Base-by-base conservation (phyloP, 2,888 invertebrate genomes). In the Napeogenes sylphis region DNA sequence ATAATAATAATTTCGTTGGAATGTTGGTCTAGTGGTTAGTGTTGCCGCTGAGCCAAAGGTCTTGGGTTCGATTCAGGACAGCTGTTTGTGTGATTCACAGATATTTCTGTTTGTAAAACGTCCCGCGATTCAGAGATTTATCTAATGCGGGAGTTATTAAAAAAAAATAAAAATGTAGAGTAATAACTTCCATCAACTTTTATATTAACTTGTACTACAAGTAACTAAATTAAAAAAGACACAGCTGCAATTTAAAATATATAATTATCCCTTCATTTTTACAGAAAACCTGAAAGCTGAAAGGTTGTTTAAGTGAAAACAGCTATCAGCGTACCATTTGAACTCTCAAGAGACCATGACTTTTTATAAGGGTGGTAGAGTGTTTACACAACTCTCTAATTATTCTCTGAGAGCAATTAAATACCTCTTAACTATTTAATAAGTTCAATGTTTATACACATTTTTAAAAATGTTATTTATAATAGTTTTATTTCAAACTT, bases 301-400 rank as follows among this genome's bases (percentile, higher is more conserved):
- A 30, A 51, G 51, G 47, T 58, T 66, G 33, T 55, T 45, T 58
- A 63, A 66, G 56, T 54, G 55, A 59, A 59, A 60, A 58, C 33
- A 35, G 56, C 47, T 51, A 66, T 66, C 57, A 45, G 51, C 55
- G 45, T 51, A 62, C 32, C n/a, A 65, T 71, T 71, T 70, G 73
- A 72, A 73, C 66, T 68, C 70, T 68, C 70, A 70, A 70, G 70
- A 69, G 72, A 65, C 67, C 71, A 62, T 71, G 70, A 73, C 76
- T 71, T 69, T 71, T 71, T 71, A 70, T 72, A 71, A 69, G 65
- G 61, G 66, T 67, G 73, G 61, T 58, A 58, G 59, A 72, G 61
- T 65, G 69, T 71, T 73, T 76, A 74, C 73, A 75, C 73, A 68
- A 70, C 69, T 58, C 65, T 61, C 67, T 74, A 77, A 77, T 76